phyloP scores from a whole-genome alignment of 2,113 vertebrate genomes.

The Paracanthobrama guichenoti region DNA sequence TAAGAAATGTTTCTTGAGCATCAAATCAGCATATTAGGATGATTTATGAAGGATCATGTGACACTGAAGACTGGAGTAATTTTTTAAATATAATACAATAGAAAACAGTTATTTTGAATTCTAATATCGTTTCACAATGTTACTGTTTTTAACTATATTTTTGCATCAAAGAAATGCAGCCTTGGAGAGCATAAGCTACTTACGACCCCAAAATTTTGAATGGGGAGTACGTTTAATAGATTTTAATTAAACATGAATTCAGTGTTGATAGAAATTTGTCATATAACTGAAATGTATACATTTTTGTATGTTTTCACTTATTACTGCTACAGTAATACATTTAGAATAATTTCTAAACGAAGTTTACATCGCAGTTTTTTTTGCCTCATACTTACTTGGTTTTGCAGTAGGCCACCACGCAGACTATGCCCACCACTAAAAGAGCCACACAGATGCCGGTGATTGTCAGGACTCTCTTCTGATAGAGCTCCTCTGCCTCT shows the following conservation, averaged over 20 bases:
- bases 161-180: neutral
- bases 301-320: neutral
- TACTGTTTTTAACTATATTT: neutral
- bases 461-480: constrained; percentile 98
- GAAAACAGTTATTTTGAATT: neutral
- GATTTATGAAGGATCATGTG: neutral
- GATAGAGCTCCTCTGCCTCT: constrained; percentile 98
- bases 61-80: neutral
- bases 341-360: too few relatives aligned
- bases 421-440: constrained; percentile 96
- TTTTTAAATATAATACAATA: neutral
- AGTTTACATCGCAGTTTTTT: neutral
- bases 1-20: neutral
- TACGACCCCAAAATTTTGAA: too few relatives aligned
- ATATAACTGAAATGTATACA: neutral
- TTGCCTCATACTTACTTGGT: constrained; percentile 88
- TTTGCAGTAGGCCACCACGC: constrained; percentile 98
- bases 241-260: neutral
- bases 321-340: neutral
- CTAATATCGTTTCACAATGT: neutral
- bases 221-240: too few relatives aligned
- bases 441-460: constrained; percentile 97
- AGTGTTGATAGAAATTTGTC: neutral
- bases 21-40: neutral
- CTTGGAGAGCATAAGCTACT: neutral